A percentile compares a stretch with the other conserved stretches of the same genome.
Conservation (phyloP, 1,140 invertebrate species). For the Drosophila tristis region DNA sequence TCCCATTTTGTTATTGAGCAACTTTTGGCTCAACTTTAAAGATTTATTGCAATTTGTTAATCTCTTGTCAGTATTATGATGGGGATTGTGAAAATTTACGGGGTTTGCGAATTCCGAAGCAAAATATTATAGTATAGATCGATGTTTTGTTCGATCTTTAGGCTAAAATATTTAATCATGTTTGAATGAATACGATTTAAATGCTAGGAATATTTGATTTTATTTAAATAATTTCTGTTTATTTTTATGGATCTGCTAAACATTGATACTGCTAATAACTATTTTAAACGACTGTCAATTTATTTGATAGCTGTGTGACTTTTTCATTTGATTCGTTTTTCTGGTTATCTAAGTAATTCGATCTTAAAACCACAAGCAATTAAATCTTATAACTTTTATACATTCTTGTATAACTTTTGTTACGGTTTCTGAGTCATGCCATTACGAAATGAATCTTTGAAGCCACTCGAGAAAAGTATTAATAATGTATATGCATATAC, state of each 20-base stretch:
- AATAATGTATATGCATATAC: constrained; percentile 5
- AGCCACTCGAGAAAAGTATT: constrained; percentile 24
- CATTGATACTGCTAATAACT: constrained; percentile 30
- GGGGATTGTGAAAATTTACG: constrained; percentile 56
- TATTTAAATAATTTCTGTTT: constrained; percentile 17
- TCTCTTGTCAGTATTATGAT: constrained; percentile 70
- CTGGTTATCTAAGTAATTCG: not conserved
- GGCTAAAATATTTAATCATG: too few relatives aligned
- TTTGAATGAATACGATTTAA: too few relatives aligned
- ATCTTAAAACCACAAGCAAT: too few relatives aligned
- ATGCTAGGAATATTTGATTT: not conserved
- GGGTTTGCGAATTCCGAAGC: constrained; percentile 8
- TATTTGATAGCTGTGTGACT: constrained; percentile 36
- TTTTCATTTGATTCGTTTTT: constrained; percentile 1
- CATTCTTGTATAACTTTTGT: too few relatives aligned
- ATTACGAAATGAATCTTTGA: constrained; percentile 23
- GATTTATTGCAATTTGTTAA: constrained; percentile 76
- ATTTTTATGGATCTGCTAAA: constrained; percentile 29
- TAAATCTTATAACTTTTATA: too few relatives aligned
- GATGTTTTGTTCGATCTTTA: not conserved
- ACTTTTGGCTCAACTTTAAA: constrained; percentile 29
- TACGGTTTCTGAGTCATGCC: constrained; percentile 30
- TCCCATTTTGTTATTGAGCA: constrained; percentile 13
- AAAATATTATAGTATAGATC: constrained; percentile 2
- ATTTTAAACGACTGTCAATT: constrained; percentile 41